phyloP scores from a whole-genome alignment of 2,113 vertebrate genomes.

The Thinocorus orbignyianus region DNA sequence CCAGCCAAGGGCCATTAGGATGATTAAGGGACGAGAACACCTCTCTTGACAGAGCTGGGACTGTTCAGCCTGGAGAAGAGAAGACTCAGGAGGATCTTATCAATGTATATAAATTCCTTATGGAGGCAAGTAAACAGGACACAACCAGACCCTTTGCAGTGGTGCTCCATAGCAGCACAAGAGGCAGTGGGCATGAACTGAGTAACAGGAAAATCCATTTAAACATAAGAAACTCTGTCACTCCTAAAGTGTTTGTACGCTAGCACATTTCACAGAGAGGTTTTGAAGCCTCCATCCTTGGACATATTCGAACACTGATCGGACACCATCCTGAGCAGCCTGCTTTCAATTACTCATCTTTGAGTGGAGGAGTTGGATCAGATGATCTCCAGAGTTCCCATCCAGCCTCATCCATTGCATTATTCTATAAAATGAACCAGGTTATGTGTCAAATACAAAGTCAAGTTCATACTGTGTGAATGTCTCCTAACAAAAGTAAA shows the following conservation, averaged over 20 bases:
- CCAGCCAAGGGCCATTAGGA: background rate
- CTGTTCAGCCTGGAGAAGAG: background rate
- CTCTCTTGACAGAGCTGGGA: background rate
- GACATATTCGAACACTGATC: background rate
- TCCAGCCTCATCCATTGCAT: background rate
- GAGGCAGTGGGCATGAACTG: background rate
- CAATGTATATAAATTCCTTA: background rate
- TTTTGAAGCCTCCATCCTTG: background rate
- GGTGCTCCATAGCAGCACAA: background rate
- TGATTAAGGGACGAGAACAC: background rate
- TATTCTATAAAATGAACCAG: background rate
- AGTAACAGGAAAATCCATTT: background rate
- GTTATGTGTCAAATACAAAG: background rate
- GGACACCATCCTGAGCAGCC: background rate
- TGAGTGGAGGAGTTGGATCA: background rate
- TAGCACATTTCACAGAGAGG: background rate
- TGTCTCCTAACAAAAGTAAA: background rate
- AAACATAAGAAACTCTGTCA: background rate
- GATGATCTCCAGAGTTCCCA: background rate
- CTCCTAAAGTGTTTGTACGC: background rate
- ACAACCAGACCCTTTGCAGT: background rate
- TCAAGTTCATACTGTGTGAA: background rate
- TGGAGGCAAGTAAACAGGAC: background rate
- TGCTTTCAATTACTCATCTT: background rate
- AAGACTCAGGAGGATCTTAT: background rate